These are phyloP conservation scores for Akabosia matsudoensis DNA, from an alignment of 1,140 invertebrate genomes.

Conservation along the genomic window DNA sequence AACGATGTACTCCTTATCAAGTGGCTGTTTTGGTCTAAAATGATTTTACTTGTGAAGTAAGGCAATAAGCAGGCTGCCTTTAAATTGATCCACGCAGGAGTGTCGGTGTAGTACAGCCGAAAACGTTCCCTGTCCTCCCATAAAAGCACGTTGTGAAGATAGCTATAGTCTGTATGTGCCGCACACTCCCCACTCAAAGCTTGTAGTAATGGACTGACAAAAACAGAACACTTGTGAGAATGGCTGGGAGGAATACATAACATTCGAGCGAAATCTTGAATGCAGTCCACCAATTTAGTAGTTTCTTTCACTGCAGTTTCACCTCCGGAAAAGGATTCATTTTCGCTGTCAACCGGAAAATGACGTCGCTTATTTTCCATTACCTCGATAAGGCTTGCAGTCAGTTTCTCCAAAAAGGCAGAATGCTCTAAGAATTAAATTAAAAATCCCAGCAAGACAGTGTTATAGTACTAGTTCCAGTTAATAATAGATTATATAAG, in stretches of 20 bases:
- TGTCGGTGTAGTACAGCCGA: slow-evolving; percentile 26
- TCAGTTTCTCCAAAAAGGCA: neutral
- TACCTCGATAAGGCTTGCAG: neutral
- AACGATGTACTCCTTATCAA: slow-evolving; percentile 22
- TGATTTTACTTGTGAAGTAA: slow-evolving; percentile 29
- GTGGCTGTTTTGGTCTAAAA: slow-evolving; percentile 25
- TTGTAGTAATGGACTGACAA: slow-evolving; percentile 10
- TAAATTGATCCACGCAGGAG: neutral
- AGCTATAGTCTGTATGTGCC: neutral
- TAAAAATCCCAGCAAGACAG: neutral
- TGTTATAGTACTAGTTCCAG: neutral
- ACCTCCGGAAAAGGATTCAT: neutral
- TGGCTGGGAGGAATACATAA: neutral
- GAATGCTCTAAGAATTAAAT: neutral
- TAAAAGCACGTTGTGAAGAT: neutral
- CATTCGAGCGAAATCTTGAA: neutral
- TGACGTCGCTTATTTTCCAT: too few relatives aligned
- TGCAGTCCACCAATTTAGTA: neutral
- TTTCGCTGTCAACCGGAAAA: too few relatives aligned
- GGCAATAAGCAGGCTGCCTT: slow-evolving; percentile 29
- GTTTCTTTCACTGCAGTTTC: neutral
- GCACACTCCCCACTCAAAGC: neutral
- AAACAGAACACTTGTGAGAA: neutral
- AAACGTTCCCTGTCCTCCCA: slow-evolving; percentile 42
- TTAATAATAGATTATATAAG: neutral